phyloP scores from a whole-genome alignment of 1,140 invertebrate genomes.

The Pseudomyrmex sp. region DNA sequence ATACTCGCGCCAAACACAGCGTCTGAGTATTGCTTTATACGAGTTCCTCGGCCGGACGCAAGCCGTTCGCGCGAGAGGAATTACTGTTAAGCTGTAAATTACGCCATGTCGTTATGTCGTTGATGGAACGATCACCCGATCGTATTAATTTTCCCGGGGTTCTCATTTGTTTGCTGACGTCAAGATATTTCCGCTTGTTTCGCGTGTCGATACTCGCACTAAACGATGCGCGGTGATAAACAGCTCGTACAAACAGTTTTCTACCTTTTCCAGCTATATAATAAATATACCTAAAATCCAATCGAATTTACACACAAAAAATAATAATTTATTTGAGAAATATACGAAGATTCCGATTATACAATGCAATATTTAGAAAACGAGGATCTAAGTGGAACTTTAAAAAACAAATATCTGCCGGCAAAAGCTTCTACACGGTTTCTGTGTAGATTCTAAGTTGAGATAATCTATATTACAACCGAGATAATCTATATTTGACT shows the following conservation, averaged over 20 bases:
- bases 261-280: no score
- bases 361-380: no score
- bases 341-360: no score
- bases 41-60: slow-evolving; percentile 29
- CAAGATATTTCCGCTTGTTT: neutral
- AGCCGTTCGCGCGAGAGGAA: slow-evolving; percentile 7
- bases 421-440: no score
- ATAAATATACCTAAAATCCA: no score
- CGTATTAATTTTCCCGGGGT: slow-evolving; percentile 24
- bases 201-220: neutral
- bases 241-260: neutral
- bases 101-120: slow-evolving; percentile 23
- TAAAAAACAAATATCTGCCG: no score
- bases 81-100: slow-evolving; percentile 41
- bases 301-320: no score
- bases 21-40: slow-evolving; percentile 37
- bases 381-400: no score
- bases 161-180: neutral
- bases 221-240: neutral
- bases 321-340: no score
- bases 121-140: slow-evolving; percentile 24
- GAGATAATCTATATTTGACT: no score
- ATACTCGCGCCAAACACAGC: slow-evolving; percentile 25
- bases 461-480: no score
- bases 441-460: no score